phyloP scores from a whole-genome alignment of 2,888 invertebrate species.

The Ethmia dodecea region DNA sequence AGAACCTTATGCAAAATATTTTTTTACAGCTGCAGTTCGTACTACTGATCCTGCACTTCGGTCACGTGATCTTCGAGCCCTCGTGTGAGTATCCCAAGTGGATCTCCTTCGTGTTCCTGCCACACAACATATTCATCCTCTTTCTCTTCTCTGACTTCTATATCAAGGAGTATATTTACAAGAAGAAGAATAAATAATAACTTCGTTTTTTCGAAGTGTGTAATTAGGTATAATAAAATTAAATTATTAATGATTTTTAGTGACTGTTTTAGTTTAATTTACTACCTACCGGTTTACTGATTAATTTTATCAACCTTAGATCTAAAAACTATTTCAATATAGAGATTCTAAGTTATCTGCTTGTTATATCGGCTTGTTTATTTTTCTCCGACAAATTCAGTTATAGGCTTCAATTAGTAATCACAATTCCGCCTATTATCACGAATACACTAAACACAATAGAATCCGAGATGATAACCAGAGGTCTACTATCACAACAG shows the following conservation, averaged over 20 bases:
- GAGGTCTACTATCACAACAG: no score
- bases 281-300: not conserved
- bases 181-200: constrained; percentile 49
- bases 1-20: not conserved
- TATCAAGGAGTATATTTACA: constrained; percentile 79
- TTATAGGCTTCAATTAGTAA: no score
- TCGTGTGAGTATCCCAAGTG: constrained; percentile 81
- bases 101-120: constrained; percentile 74
- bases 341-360: no score
- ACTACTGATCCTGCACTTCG: constrained; percentile 78
- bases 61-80: constrained; percentile 70
- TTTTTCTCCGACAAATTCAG: no score
- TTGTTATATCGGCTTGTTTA: no score
- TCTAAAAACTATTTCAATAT: no score
- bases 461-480: no score
- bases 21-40: constrained; percentile 80
- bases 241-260: not conserved
- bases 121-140: constrained; percentile 83
- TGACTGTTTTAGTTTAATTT: not conserved
- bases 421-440: no score
- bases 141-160: constrained; percentile 84
- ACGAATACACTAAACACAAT: no score
- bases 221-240: not conserved
- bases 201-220: constrained; percentile 15
- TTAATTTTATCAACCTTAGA: no score